phyloP scores from a whole-genome alignment of 1,140 invertebrate species.

The Micrasema minimum region DNA sequence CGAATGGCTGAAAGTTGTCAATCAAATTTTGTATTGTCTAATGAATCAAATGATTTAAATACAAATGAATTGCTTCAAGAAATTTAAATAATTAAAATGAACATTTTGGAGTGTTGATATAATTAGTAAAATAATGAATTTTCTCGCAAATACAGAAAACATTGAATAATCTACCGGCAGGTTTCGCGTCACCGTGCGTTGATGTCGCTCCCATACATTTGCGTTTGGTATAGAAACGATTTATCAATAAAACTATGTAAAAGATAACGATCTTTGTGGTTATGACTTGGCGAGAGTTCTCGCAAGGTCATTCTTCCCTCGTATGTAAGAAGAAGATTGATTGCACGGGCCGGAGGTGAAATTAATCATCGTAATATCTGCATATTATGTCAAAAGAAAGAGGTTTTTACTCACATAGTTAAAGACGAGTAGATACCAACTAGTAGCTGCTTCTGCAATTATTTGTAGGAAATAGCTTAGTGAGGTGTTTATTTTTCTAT shows the following conservation, averaged over 20 bases:
- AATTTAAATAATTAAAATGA: too few relatives aligned
- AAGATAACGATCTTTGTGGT: background rate
- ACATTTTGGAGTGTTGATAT: too few relatives aligned
- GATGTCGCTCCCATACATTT: slow-evolving; percentile 1
- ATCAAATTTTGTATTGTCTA: too few relatives aligned
- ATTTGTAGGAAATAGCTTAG: too few relatives aligned
- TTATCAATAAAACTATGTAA: background rate
- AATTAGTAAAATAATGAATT: too few relatives aligned
- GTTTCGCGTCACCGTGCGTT: background rate
- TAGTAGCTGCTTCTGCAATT: background rate
- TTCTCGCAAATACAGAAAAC: too few relatives aligned
- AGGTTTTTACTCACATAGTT: background rate
- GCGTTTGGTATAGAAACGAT: slow-evolving; percentile 6
- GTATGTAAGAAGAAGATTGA: background rate
- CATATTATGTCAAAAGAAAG: background rate
- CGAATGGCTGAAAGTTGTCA: too few relatives aligned
- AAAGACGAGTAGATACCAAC: background rate
- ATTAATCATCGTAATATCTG: slow-evolving; percentile 10
- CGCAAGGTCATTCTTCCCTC: background rate
- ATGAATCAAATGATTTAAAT: too few relatives aligned
- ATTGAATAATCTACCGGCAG: too few relatives aligned
- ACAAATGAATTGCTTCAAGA: too few relatives aligned
- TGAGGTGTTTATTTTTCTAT: too few relatives aligned
- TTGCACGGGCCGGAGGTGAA: background rate
- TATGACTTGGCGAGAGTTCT: background rate